Conservation (phyloP, 2,113 vertebrate genomes). For the Mirza zaza region DNA sequence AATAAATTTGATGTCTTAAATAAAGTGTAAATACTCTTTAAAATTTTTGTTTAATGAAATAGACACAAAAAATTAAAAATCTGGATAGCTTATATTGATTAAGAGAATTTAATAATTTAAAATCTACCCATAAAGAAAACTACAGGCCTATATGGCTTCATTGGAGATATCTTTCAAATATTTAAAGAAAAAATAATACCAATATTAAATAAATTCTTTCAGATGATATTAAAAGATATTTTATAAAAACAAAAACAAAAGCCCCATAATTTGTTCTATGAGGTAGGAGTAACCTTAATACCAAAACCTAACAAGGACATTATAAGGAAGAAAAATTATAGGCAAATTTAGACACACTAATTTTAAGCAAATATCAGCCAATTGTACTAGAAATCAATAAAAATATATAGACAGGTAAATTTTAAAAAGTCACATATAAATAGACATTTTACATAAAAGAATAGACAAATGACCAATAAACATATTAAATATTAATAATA, state of each 20-base stretch:
- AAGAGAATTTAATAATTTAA: not conserved
- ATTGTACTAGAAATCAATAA: not conserved
- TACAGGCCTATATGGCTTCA: not conserved
- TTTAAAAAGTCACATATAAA: not conserved
- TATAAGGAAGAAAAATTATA: not conserved
- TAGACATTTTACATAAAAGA: not conserved
- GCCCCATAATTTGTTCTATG: not conserved
- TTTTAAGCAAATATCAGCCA: not conserved
- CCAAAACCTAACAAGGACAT: not conserved
- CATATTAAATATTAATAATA: not conserved
- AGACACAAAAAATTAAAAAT: not conserved
- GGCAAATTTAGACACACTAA: not conserved
- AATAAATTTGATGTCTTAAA: not conserved
- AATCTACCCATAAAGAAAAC: not conserved
- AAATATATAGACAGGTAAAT: not conserved
- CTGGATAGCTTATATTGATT: not conserved
- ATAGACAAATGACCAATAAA: not conserved
- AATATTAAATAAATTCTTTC: not conserved
- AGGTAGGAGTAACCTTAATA: not conserved
- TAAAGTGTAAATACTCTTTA: not conserved
- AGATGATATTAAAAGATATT: not conserved
- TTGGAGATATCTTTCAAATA: not conserved
- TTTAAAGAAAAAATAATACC: not conserved
- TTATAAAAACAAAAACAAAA: not conserved
- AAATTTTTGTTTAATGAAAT: not conserved